Percentiles rank a stretch among this genome's conserved stretches.
Conservation (phyloP, 2,888 invertebrate genomes). For the Lacanobia wlatinum region DNA sequence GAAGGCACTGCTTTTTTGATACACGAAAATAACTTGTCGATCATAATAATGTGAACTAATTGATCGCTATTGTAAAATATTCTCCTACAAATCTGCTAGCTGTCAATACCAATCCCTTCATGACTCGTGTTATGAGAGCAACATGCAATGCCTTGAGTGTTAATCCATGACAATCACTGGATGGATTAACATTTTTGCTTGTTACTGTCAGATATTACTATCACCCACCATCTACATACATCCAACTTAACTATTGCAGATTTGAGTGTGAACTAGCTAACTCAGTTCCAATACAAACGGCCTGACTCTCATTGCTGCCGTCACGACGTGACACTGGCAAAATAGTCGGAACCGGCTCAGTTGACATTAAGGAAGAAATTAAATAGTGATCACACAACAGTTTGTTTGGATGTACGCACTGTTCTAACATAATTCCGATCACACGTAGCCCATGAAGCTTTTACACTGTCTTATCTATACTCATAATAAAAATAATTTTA, state of each 20-base stretch:
- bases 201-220: slow-evolving; percentile 17
- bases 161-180: slow-evolving; percentile 4
- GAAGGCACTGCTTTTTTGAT: slow-evolving; percentile 86
- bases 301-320: no score
- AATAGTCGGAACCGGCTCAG: no score
- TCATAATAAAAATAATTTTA: slow-evolving; percentile 65
- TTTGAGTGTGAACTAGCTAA: not conserved
- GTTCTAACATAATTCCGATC: not conserved
- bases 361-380: no score
- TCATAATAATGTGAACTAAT: slow-evolving; percentile 69
- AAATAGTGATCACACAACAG: slow-evolving; percentile 10
- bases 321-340: no score
- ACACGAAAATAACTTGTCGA: slow-evolving; percentile 65
- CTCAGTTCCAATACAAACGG: slow-evolving; percentile 5
- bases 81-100: slow-evolving; percentile 53
- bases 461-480: slow-evolving; percentile 56
- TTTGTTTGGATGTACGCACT: slow-evolving; percentile 39
- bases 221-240: slow-evolving; percentile 11
- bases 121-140: slow-evolving; percentile 20
- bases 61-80: slow-evolving; percentile 53
- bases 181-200: slow-evolving; percentile 16
- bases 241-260: slow-evolving; percentile 21
- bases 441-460: slow-evolving; percentile 55
- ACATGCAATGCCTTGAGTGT: slow-evolving; percentile 24
- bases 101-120: slow-evolving; percentile 35